Conservation (phyloP, 2,113 vertebrate species). For the Ictalurus punctatus region DNA sequence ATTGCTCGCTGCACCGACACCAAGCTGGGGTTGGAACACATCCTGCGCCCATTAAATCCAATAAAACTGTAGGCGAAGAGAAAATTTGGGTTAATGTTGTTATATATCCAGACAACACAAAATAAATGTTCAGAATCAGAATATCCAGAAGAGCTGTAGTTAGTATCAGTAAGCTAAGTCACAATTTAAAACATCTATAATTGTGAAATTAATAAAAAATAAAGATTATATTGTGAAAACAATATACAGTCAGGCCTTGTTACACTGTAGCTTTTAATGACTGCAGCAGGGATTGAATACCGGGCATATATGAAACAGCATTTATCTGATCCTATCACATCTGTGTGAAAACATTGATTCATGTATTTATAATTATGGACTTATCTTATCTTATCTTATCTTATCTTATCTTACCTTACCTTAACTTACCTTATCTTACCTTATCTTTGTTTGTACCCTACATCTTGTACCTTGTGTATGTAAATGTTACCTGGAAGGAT, state of each 20-base stretch:
- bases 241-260: background rate
- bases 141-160: background rate
- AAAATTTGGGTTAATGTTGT: background rate
- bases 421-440: background rate
- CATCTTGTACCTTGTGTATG: background rate
- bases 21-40: background rate
- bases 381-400: background rate
- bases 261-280: background rate
- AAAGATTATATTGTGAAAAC: background rate
- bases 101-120: background rate
- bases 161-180: background rate
- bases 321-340: background rate
- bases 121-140: background rate
- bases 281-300: background rate
- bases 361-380: background rate
- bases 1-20: background rate
- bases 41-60: background rate
- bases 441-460: background rate
- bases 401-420: too few relatives aligned
- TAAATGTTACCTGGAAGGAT: background rate
- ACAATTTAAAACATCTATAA: background rate
- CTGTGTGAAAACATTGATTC: background rate
- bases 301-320: background rate
- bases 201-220: background rate
- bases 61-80: background rate